Conservation (phyloP, 1,140 invertebrate species). For the Drosophila funebris region DNA sequence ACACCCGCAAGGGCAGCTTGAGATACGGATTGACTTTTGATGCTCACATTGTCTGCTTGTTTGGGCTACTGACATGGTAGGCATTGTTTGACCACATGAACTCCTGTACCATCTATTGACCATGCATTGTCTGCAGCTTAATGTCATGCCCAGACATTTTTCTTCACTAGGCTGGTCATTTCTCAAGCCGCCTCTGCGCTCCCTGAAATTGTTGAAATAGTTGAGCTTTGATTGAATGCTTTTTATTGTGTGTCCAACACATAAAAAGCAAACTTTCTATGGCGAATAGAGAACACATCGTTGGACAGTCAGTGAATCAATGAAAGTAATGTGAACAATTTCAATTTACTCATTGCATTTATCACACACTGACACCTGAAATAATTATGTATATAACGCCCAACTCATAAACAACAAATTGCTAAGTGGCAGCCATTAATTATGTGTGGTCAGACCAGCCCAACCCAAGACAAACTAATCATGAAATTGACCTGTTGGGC, state of each 20-base stretch:
- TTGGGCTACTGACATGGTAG: constrained; percentile 49
- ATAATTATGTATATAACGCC: constrained; percentile 50
- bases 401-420: constrained; percentile 67
- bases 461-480: constrained; percentile 6
- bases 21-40: constrained; percentile 27
- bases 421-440: constrained; percentile 64
- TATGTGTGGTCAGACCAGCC: constrained; percentile 36
- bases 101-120: constrained; percentile 49
- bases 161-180: constrained; percentile 20
- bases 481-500: constrained; percentile 42
- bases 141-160: constrained; percentile 50
- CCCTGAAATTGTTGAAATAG: constrained; percentile 36
- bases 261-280: constrained; percentile 1
- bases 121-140: constrained; percentile 53
- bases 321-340: background rate
- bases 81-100: constrained; percentile 47
- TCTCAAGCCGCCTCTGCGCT: constrained; percentile 21
- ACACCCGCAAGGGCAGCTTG: constrained; percentile 46
- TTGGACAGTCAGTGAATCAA: background rate
- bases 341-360: constrained; percentile 4
- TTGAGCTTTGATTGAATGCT: constrained; percentile 39
- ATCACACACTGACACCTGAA: constrained; percentile 29
- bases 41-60: constrained; percentile 48
- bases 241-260: constrained; percentile 26
- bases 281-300: background rate